Percentiles rank a stretch among this genome's conserved stretches.
These are phyloP conservation scores for Proctacanthus coquilletti DNA, from an alignment of 1,140 invertebrate genomes.

Conservation along the genomic window DNA sequence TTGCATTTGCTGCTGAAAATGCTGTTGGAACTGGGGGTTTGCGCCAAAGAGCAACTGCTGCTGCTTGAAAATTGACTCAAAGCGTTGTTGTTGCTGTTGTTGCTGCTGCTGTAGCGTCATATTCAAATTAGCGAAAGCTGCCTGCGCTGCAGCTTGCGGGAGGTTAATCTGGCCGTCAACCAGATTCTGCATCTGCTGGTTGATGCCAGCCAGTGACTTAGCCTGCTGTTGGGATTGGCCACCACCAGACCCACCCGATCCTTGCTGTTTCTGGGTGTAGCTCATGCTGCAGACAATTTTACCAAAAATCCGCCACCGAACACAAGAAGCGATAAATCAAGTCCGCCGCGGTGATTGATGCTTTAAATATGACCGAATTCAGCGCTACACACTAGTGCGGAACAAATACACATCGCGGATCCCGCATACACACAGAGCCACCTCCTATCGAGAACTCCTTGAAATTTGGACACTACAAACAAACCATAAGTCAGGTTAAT, in stretches of 20 bases:
- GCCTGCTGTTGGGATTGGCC: slow-evolving; percentile 8
- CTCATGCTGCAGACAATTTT: too few relatives aligned
- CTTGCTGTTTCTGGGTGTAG: neutral
- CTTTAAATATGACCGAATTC: too few relatives aligned
- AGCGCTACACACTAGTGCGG: too few relatives aligned
- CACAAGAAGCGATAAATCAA: too few relatives aligned
- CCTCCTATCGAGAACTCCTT: too few relatives aligned
- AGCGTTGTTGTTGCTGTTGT: slow-evolving; percentile 3
- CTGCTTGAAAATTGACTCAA: slow-evolving; percentile 7
- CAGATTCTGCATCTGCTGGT: slow-evolving; percentile 12
- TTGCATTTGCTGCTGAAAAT: slow-evolving; percentile 9
- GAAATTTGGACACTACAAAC: too few relatives aligned
- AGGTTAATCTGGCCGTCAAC: slow-evolving; percentile 9
- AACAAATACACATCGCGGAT: too few relatives aligned
- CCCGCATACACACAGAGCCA: too few relatives aligned
- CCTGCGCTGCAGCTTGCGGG: slow-evolving; percentile 7
- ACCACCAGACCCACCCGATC: slow-evolving; percentile 1
- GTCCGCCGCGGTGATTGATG: too few relatives aligned
- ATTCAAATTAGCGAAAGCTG: slow-evolving; percentile 7
- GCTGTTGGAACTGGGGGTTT: slow-evolving; percentile 3
- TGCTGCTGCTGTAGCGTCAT: slow-evolving; percentile 10
- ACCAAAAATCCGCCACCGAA: too few relatives aligned
- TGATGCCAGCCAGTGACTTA: slow-evolving; percentile 9
- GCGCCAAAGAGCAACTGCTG: slow-evolving; percentile 6
- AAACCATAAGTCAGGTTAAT: too few relatives aligned